Evolutionary conservation across 64 coral and sea anemone genomes (phyloP).

Genomic region (Anthopleura sola): DNA sequence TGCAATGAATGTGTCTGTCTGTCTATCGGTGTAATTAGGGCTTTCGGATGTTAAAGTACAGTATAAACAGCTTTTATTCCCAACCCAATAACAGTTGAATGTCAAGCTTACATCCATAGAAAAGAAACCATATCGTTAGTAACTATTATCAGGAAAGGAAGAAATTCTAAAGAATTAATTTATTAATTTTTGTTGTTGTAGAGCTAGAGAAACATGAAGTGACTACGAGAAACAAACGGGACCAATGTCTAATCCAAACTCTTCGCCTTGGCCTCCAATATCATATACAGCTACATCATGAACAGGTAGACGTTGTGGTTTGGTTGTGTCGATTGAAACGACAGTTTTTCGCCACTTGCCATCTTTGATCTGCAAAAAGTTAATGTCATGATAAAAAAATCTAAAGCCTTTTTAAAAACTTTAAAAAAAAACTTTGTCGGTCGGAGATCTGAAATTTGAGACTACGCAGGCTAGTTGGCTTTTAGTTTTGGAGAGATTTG

Average conservation of each 20-base stretch:
- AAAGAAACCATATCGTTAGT: conserved; percentile 10
- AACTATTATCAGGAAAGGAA: conserved; percentile 12
- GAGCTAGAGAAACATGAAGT: conserved; percentile 8
- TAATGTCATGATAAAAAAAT: no score
- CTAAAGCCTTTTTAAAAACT: no score
- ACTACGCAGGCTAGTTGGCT: no score
- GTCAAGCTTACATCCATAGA: background rate
- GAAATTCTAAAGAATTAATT: conserved; percentile 8
- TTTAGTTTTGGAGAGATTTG: no score
- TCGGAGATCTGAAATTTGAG: no score
- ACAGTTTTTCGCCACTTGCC: conserved; percentile 71
- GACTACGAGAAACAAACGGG: conserved; percentile 67
- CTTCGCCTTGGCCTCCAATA: conserved; percentile 57
- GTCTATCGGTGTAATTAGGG: conserved; percentile 7
- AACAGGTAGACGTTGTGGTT: conserved; percentile 56
- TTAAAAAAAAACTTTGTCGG: no score
- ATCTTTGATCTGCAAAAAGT: conserved; percentile 51
- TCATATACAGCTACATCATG: conserved; percentile 65
- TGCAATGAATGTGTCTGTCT: background rate
- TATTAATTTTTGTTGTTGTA: background rate
- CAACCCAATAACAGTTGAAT: conserved; percentile 15
- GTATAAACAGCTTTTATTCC: conserved; percentile 20
- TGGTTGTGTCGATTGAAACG: conserved; percentile 51
- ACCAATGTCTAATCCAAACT: conserved; percentile 81
- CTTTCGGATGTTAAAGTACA: background rate